phyloP scores from a whole-genome alignment of 2,888 invertebrate genomes.

The Apeira syringaria region DNA sequence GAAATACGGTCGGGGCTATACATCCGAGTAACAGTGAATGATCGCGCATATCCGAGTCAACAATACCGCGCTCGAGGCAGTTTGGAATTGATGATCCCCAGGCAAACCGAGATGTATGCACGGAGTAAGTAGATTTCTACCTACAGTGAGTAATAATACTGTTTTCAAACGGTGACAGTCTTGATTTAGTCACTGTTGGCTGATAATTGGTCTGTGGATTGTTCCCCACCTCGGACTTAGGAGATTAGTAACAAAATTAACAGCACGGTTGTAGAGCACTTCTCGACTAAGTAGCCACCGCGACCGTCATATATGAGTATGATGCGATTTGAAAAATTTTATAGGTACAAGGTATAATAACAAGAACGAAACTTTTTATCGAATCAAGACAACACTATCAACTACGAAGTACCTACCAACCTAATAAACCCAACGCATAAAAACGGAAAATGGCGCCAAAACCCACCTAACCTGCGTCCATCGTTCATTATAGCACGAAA shows the following conservation, averaged over 20 bases:
- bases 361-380: slow-evolving; percentile 13
- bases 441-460: slow-evolving; percentile 38
- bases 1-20: slow-evolving; percentile 1
- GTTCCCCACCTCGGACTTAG: too few species aligned
- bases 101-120: neutral
- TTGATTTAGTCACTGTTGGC: too few species aligned
- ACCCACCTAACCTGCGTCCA: slow-evolving; percentile 41
- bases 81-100: neutral
- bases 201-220: too few species aligned
- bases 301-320: too few species aligned
- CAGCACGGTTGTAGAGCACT: too few species aligned
- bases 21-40: slow-evolving; percentile 3
- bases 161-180: too few species aligned
- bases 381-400: slow-evolving; percentile 7
- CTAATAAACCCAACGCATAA: slow-evolving; percentile 29
- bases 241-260: too few species aligned
- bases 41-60: slow-evolving; percentile 1
- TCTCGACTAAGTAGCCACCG: too few species aligned
- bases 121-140: too few species aligned
- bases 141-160: too few species aligned
- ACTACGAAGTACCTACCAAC: slow-evolving; percentile 17
- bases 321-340: too few species aligned
- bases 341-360: too few species aligned
- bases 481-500: slow-evolving; percentile 67
- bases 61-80: slow-evolving; percentile 4